A percentile compares a stretch with the other conserved stretches of the same genome.
phyloP scores from a whole-genome alignment of 2,113 vertebrate genomes.

The Chitala chitala region DNA sequence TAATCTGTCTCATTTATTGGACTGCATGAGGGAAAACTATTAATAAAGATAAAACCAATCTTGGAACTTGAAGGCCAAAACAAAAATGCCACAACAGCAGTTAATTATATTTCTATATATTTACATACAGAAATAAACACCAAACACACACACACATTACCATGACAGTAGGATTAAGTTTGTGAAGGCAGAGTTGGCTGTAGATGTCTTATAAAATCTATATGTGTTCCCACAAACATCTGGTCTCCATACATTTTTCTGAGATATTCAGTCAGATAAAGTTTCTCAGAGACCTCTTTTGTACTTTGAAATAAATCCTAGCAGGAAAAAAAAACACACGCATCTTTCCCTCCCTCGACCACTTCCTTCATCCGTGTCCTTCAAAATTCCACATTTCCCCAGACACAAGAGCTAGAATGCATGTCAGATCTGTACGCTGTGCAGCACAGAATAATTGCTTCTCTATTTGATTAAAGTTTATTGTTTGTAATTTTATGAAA shows the following conservation, averaged over 20 bases:
- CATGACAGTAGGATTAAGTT: no score
- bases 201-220: not conserved
- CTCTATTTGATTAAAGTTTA: not conserved
- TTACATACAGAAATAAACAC: not conserved
- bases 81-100: not conserved
- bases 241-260: not conserved
- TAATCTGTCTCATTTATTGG: not conserved
- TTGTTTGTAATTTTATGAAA: not conserved
- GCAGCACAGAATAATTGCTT: not conserved
- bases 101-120: not conserved
- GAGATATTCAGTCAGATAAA: not conserved
- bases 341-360: not conserved
- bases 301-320: not conserved
- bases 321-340: not conserved
- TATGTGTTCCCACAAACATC: conserved; percentile 4
- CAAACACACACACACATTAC: no score
- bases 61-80: not conserved
- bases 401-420: not conserved
- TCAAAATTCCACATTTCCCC: not conserved
- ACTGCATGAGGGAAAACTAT: not conserved
- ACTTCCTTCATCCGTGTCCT: not conserved
- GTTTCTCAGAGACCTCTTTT: not conserved
- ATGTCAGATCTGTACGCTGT: not conserved
- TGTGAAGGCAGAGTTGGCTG: not conserved
- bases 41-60: not conserved